Base-by-base conservation (phyloP, 2,113 vertebrate genomes). In the Piliocolobus tephrosceles region DNA sequence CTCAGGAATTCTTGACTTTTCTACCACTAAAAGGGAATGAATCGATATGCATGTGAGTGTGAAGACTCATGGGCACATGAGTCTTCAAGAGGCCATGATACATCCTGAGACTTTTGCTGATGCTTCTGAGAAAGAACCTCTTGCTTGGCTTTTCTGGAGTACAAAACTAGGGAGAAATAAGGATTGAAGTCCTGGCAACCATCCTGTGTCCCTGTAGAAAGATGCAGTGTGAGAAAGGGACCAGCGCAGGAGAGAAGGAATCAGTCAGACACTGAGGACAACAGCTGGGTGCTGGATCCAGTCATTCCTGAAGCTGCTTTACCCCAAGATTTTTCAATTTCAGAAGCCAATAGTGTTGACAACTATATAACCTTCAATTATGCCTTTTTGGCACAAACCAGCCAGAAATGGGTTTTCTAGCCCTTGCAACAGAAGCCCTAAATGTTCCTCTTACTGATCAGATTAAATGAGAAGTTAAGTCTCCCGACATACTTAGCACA, bases 401-500 rank as follows among this genome's bases (percentile, higher is more conserved):
- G 23, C 16, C 7, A 8, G 35, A 55, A 12, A 5, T 25, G 86
- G 16, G n/a, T 76, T 95, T 70, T 90, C 13, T 8, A 76, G 13
- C 12, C 23, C 50, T 83, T 5, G 14, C 17, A 50, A 27, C 27
- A 25, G 38, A 61, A 64, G 1, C 35, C 73, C 55, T 68, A 40
- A n/a, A 1, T 23, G 5, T 17, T 38, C 8, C 64, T 72, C 45
- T 92, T 38, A 30, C 4, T 30, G 17, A 0, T 0, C 25, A 14
- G 61, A 38, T 57, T 50, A 14, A 32, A 61, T 1, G 12, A 88
- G 68, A 93, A 0, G 9, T 27, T 9, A 30, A 70, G 25, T 20
- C 20, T 78, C 2, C 2, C n/a, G 30, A 40, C n/a, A 43, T 2
- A 18, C 43, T 70, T 8, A 20, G 35, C 85, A 10, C 40, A n/a